A percentile compares a stretch with the other conserved stretches of the same genome.
These are phyloP conservation scores for Lysandra coridon DNA, from an alignment of 2,888 invertebrate species.

Conservation along the genomic window DNA sequence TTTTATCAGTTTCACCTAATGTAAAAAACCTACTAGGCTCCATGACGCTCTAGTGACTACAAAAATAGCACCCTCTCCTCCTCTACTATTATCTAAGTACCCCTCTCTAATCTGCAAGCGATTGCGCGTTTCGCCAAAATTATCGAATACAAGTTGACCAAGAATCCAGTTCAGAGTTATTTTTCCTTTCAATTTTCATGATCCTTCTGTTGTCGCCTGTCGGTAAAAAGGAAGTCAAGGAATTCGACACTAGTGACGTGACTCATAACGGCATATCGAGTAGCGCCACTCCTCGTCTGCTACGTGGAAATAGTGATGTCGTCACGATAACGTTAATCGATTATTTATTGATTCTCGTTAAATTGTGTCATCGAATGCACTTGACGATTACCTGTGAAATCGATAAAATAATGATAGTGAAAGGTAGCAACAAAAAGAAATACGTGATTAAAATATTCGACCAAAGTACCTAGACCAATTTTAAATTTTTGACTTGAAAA, in stretches of 20 bases:
- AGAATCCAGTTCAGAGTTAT: no score
- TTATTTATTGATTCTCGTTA: constrained; percentile 11
- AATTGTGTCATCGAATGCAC: constrained; percentile 8
- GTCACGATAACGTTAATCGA: constrained; percentile 29
- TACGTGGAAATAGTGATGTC: constrained; percentile 42
- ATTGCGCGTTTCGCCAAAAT: no score
- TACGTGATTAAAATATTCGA: neutral
- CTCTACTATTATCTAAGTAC: no score
- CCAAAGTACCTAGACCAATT: no score
- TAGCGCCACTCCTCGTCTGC: constrained; percentile 60
- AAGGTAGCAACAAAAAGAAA: neutral
- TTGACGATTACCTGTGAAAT: constrained; percentile 2
- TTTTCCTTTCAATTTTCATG: neutral
- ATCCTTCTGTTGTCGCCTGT: neutral
- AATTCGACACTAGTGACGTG: constrained; percentile 40
- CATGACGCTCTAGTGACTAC: no score
- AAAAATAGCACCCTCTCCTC: no score
- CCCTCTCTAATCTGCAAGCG: no score
- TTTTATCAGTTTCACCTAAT: no score
- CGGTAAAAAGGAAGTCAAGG: neutral
- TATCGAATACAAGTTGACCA: no score
- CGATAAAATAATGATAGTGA: neutral
- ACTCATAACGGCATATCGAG: constrained; percentile 50
- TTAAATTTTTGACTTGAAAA: no score
- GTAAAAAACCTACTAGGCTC: no score